These are phyloP conservation scores for Margaritifera margaritifera DNA, from an alignment of 2,888 invertebrate species.

Conservation along the genomic window DNA sequence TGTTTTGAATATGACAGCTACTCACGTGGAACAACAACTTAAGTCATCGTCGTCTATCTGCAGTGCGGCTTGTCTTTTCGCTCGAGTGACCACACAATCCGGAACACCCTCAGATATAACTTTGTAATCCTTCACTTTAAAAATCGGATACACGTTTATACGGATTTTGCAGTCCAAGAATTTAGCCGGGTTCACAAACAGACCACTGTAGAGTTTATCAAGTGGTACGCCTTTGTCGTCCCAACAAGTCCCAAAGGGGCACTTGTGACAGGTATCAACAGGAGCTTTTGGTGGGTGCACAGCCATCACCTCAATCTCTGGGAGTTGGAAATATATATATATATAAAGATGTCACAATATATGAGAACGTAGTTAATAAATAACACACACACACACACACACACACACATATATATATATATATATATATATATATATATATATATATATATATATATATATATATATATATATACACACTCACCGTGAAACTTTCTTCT, in stretches of 20 bases:
- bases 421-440: too few relatives aligned
- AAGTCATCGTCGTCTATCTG: conserved; percentile 26
- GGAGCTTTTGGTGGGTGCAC: too few relatives aligned
- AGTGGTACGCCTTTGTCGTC: conserved; percentile 22
- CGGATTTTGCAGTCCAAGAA: conserved; percentile 26
- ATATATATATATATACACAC: too few relatives aligned
- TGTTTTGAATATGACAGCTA: not conserved
- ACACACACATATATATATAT: too few relatives aligned
- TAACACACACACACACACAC: too few relatives aligned
- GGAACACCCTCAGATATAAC: conserved; percentile 31
- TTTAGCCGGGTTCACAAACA: conserved; percentile 29
- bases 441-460: too few relatives aligned
- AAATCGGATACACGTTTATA: conserved; percentile 18
- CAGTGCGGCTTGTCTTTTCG: conserved; percentile 23
- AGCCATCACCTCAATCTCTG: too few relatives aligned
- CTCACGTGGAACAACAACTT: conserved; percentile 39
- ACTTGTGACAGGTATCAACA: conserved; percentile 6
- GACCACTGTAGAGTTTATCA: conserved; percentile 30
- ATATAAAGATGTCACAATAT: too few relatives aligned
- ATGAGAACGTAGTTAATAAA: too few relatives aligned
- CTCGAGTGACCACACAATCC: conserved; percentile 29
- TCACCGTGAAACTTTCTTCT: too few relatives aligned
- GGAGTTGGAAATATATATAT: too few relatives aligned
- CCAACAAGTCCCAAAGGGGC: conserved; percentile 36
- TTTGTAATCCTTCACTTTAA: conserved; percentile 28